Evolutionary conservation across 2,797 vertebrate genomes (phyloP).

Genomic region (Rhynchonycteris naso): DNA sequence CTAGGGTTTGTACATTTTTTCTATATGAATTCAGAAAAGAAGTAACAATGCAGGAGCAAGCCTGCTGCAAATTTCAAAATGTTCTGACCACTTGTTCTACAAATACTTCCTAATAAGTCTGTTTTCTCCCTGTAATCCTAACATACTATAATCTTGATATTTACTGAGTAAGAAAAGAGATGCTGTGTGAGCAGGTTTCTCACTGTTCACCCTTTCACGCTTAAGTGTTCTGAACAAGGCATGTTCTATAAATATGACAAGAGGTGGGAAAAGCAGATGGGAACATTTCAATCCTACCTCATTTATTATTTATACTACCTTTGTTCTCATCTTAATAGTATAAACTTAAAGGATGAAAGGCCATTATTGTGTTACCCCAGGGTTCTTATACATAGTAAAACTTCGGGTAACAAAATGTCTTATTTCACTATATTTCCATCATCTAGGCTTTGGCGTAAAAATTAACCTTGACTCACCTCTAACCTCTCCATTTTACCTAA

Average conservation of each 20-base stretch:
- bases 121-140: not conserved
- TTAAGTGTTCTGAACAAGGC: conserved; percentile 63
- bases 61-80: not conserved
- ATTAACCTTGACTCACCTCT: not conserved
- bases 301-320: conserved; percentile 61
- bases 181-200: not conserved
- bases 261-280: conserved; percentile 76
- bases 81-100: not conserved
- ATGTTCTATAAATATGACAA: conserved; percentile 71
- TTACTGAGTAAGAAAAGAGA: conserved; percentile 65
- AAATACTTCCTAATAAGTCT: conserved; percentile 46
- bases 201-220: conserved; percentile 68
- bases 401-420: conserved; percentile 23
- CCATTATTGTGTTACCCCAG: not conserved
- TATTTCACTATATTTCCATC: not conserved
- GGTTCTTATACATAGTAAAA: not conserved
- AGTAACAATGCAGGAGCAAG: not conserved
- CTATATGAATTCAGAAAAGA: not conserved
- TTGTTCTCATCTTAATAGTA: conserved; percentile 73
- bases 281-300: conserved; percentile 78
- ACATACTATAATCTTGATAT: conserved; percentile 21
- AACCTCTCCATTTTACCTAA: not conserved
- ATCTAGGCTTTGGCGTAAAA: not conserved
- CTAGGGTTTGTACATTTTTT: not conserved
- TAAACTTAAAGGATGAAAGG: conserved; percentile 56